Conservation (phyloP, 23 tunicate genomes). For the Styela clava region DNA sequence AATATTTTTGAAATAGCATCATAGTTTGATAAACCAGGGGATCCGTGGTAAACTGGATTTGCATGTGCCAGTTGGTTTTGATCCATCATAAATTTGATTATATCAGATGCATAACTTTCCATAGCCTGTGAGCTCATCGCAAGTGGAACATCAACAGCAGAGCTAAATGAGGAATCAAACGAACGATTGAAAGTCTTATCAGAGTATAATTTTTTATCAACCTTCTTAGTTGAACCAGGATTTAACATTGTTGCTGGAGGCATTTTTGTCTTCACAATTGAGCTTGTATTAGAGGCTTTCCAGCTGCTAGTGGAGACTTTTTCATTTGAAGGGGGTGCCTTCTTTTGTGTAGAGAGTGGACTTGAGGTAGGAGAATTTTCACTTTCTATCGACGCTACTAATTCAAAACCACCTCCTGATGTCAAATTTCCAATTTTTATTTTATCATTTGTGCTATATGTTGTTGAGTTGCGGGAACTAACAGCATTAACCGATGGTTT, state of each 20-base stretch:
- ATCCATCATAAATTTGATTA: conserved; percentile 13
- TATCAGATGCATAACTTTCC: conserved; percentile 13
- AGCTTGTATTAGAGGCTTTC: background rate
- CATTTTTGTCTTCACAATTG: background rate
- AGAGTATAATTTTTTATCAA: background rate
- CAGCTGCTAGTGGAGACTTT: background rate
- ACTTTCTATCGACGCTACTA: conserved; percentile 3
- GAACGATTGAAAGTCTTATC: background rate
- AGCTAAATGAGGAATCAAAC: background rate
- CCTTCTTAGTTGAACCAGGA: background rate
- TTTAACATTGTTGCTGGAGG: background rate
- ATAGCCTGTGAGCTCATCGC: background rate
- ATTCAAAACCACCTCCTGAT: conserved; percentile 4
- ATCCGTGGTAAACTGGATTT: background rate
- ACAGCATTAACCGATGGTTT: background rate
- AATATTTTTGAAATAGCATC: conserved; percentile 8
- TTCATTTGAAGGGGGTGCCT: background rate
- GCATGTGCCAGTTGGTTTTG: background rate
- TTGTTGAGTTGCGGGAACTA: background rate
- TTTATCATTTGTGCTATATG: background rate
- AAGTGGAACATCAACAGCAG: background rate
- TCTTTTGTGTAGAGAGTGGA: background rate
- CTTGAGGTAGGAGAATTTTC: conserved; percentile 5
- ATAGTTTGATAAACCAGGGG: background rate
- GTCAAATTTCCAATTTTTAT: background rate